These are phyloP conservation scores for Danio rerio DNA, from an alignment of 2,113 vertebrate species.

Conservation along the genomic window GRCz12tu NC_133189.1:34793001-34793500, in stretches of 20 bases:
- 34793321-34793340: background rate
- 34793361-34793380: no score
- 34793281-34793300: background rate
- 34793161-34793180: conserved; percentile 19
- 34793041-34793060: background rate
- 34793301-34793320: background rate
- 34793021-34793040: conserved; percentile 4
- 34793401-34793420: background rate
- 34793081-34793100: conserved; percentile 11
- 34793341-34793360: no score
- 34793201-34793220: background rate
- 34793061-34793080: conserved; percentile 4
- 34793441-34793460: background rate
- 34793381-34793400: background rate
- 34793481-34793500: background rate
- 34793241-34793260: background rate
- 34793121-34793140: conserved; percentile 4
- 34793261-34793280: no score
- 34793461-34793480: background rate
- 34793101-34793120: background rate
- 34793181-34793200: conserved; percentile 17
- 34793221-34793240: background rate
- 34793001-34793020: background rate
- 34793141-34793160: conserved; percentile 16
- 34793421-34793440: background rate